phyloP scores from a whole-genome alignment of 2,888 invertebrate genomes.

The Lepidocyrtinus sp. region DNA sequence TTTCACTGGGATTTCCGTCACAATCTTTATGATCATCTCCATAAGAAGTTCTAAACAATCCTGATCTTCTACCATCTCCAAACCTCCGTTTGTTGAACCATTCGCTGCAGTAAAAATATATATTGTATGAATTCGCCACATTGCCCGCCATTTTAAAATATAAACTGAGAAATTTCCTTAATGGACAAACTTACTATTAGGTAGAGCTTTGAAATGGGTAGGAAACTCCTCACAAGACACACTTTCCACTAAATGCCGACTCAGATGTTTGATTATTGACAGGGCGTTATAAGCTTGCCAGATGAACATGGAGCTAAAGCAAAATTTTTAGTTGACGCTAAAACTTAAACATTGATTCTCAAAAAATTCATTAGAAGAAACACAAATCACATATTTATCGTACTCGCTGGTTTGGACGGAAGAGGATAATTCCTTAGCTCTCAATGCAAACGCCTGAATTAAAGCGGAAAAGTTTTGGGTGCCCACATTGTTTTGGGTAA shows the following conservation, averaged over 20 bases:
- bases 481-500: conserved; percentile 86
- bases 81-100: conserved; percentile 8
- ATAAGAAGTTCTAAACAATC: conserved; percentile 80
- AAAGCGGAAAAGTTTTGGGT: conserved; percentile 93
- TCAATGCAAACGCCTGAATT: conserved; percentile 86
- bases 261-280: conserved; percentile 85
- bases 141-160: too few relatives aligned
- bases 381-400: conserved; percentile 71
- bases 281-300: conserved; percentile 97
- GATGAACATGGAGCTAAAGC: conserved; percentile 81
- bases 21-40: conserved; percentile 83
- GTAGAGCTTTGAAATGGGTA: conserved; percentile 82
- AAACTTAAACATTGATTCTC: too few relatives aligned
- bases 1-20: conserved; percentile 86
- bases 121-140: background rate
- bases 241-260: conserved; percentile 92
- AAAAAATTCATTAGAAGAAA: too few relatives aligned
- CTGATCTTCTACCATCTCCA: conserved; percentile 30
- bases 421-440: conserved; percentile 86
- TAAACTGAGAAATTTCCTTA: too few relatives aligned
- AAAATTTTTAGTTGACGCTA: conserved; percentile 33
- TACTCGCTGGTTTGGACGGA: conserved; percentile 93
- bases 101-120: conserved; percentile 11
- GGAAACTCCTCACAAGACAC: conserved; percentile 90
- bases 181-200: conserved; percentile 57